A percentile compares a stretch with the other conserved stretches of the same genome.
Conservation (phyloP, 2,888 invertebrate species). For the Calliopum simillimum region DNA sequence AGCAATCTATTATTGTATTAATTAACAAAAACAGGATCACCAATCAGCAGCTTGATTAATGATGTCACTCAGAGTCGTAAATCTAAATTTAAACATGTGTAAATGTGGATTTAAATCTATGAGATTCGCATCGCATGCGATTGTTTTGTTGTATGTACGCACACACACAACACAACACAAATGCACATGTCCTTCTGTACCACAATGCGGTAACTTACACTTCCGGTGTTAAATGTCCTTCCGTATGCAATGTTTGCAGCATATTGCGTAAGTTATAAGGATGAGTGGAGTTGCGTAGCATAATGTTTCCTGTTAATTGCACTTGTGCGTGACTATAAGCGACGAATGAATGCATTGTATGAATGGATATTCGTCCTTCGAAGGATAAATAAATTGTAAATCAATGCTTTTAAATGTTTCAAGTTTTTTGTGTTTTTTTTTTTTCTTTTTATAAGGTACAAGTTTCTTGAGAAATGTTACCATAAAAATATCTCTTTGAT, state of each 20-base stretch:
- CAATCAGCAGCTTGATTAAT: slow-evolving; percentile 68
- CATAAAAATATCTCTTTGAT: too few relatives aligned
- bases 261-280: slow-evolving; percentile 21
- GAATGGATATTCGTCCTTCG: slow-evolving; percentile 1
- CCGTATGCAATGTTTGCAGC: slow-evolving; percentile 11
- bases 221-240: slow-evolving; percentile 22
- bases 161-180: slow-evolving; percentile 14
- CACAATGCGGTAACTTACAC: not conserved
- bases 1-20: slow-evolving; percentile 68
- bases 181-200: not conserved
- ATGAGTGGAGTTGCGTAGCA: slow-evolving; percentile 17
- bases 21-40: slow-evolving; percentile 69
- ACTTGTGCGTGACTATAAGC: not conserved
- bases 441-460: too few relatives aligned
- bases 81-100: slow-evolving; percentile 66
- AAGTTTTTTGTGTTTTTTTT: too few relatives aligned
- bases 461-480: too few relatives aligned
- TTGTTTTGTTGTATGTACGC: not conserved
- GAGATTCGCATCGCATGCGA: slow-evolving; percentile 46
- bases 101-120: slow-evolving; percentile 61
- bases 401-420: too few relatives aligned
- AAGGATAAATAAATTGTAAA: not conserved
- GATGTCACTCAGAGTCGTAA: slow-evolving; percentile 67
- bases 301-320: slow-evolving; percentile 26
- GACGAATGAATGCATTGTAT: not conserved